A percentile compares a stretch with the other conserved stretches of the same genome.
Evolutionary conservation across 2,888 invertebrate species (phyloP).

Genomic region (Harpagoxenus sublaevis): DNA sequence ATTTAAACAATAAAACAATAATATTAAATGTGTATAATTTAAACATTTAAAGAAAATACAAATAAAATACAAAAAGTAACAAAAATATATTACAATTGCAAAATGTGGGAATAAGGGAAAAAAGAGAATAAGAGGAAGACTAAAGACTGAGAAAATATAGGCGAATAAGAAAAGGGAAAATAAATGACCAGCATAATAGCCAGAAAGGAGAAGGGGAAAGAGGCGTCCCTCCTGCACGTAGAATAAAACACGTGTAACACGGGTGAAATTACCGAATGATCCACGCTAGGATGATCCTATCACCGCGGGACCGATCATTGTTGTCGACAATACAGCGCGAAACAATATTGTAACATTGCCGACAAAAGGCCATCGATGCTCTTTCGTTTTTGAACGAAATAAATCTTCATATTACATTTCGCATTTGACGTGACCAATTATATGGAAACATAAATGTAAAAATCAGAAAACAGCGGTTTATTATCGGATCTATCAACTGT

Average conservation of each 20-base stretch:
- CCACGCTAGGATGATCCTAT: conserved; percentile 77
- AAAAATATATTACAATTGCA: conserved; percentile 2
- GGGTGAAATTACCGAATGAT: conserved; percentile 82
- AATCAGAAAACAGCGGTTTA: neutral
- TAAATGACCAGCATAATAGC: neutral
- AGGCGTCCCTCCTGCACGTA: conserved; percentile 52
- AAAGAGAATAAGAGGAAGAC: neutral
- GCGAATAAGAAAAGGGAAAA: neutral
- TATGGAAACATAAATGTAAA: neutral
- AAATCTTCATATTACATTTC: conserved; percentile 45
- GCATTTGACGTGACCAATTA: neutral
- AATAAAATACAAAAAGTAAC: neutral
- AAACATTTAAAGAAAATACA: conserved; percentile 17
- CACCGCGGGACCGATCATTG: conserved; percentile 69
- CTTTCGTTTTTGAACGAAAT: conserved; percentile 46
- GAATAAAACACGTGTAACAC: conserved; percentile 55
- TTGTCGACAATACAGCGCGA: conserved; percentile 76
- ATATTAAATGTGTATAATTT: neutral
- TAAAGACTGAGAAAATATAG: neutral
- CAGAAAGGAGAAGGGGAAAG: conserved; percentile 7
- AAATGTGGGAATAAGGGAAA: neutral
- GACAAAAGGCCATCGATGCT: conserved; percentile 77
- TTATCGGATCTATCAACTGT: neutral
- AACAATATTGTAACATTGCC: conserved; percentile 70
- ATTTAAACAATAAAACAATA: neutral